phyloP scores from a whole-genome alignment of 1,140 invertebrate genomes.

The Anastrepha obliqua region DNA sequence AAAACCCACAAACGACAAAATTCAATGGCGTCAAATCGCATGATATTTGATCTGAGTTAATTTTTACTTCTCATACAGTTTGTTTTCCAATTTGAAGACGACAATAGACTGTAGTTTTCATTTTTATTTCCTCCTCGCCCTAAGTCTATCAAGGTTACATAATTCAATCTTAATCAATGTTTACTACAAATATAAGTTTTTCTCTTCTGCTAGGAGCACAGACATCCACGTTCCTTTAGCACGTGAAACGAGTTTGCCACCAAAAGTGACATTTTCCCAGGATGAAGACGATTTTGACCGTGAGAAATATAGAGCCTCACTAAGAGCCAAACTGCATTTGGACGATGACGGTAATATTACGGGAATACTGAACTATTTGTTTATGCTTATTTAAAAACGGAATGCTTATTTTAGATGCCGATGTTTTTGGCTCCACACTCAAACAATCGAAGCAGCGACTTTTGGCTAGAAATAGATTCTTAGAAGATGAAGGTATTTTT shows the following conservation, averaged over 20 bases:
- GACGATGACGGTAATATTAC: conserved; percentile 18
- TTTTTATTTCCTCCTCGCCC: no score
- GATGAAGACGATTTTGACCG: conserved; percentile 41
- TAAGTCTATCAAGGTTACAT: no score
- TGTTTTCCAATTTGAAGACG: no score
- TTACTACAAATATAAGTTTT: no score
- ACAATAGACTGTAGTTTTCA: no score
- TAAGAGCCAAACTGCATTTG: conserved; percentile 40
- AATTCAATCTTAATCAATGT: no score
- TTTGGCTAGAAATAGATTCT: not conserved
- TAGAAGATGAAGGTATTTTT: conserved; percentile 3
- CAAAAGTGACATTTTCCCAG: conserved; percentile 26
- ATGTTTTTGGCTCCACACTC: conserved; percentile 31
- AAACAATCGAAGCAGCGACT: conserved; percentile 6
- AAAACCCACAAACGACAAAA: no score
- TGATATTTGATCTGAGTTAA: no score
- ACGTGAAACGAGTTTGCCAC: conserved; percentile 22
- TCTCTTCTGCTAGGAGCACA: not conserved
- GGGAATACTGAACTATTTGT: not conserved
- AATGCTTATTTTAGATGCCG: not conserved
- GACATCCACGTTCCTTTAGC: not conserved
- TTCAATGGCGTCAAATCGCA: no score
- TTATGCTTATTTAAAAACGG: not conserved
- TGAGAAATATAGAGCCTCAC: conserved; percentile 45
- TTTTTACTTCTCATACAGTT: no score